phyloP scores from a whole-genome alignment of 2,797 vertebrate species.

The Sebastiscus tertius region DNA sequence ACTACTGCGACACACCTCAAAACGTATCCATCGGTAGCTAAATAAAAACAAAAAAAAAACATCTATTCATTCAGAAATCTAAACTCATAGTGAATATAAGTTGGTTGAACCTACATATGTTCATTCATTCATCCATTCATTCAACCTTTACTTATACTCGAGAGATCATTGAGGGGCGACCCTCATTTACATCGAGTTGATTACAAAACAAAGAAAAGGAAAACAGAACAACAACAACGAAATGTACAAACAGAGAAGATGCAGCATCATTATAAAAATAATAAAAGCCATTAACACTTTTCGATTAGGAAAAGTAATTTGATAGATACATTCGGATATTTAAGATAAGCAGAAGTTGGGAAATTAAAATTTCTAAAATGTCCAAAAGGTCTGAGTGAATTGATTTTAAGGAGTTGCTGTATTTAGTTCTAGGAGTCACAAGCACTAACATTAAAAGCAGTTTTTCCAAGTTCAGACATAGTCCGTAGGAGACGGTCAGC shows the following conservation, averaged over 20 bases:
- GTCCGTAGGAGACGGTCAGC: not conserved
- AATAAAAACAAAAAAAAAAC: not conserved
- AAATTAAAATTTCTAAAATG: too few relatives aligned
- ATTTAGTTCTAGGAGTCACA: rapidly evolving
- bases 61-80: not conserved
- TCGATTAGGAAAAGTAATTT: too few relatives aligned
- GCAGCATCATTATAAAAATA: too few relatives aligned
- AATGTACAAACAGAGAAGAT: too few relatives aligned
- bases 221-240: too few relatives aligned
- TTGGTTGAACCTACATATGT: rapidly evolving
- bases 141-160: too few relatives aligned
- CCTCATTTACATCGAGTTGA: rapidly evolving
- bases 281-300: too few relatives aligned
- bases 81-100: rapidly evolving
- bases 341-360: too few relatives aligned
- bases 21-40: constrained; percentile 92
- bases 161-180: too few relatives aligned
- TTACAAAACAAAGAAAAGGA: too few relatives aligned
- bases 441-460: rapidly evolving
- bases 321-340: too few relatives aligned
- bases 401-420: not conserved
- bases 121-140: too few relatives aligned
- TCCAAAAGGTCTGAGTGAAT: not conserved
- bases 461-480: not conserved
- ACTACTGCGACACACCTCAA: constrained; percentile 87